Conservation (phyloP, 2,113 vertebrate genomes). For the Stegastes partitus region DNA sequence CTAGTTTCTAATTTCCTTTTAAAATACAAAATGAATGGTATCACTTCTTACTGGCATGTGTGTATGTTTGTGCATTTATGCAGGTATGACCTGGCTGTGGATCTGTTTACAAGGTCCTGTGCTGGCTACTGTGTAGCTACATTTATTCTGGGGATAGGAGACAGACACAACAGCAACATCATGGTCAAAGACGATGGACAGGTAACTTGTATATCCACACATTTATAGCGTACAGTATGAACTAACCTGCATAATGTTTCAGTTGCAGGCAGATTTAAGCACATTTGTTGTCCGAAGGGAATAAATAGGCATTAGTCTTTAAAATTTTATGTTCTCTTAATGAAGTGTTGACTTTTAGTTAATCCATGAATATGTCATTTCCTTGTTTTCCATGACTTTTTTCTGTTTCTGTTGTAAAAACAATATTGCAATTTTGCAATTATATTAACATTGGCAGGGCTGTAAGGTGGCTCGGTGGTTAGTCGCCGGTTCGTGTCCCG, state of each 20-base stretch:
- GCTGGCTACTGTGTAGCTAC: slow-evolving; percentile 98
- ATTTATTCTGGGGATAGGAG: slow-evolving; percentile 97
- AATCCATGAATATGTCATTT: not conserved
- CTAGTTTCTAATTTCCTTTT: not conserved
- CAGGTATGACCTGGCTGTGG: slow-evolving; percentile 97
- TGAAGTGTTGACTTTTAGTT: not conserved
- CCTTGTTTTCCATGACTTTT: too few species aligned
- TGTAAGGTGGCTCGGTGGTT: too few species aligned
- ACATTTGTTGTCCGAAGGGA: not conserved
- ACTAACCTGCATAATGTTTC: not conserved
- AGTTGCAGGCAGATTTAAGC: not conserved
- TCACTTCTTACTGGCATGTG: not conserved
- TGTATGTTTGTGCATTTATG: slow-evolving; percentile 2
- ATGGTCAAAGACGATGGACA: slow-evolving; percentile 99
- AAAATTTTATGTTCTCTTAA: too few species aligned
- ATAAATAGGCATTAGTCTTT: too few species aligned
- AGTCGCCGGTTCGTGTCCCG: too few species aligned
- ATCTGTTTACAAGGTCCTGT: slow-evolving; percentile 97
- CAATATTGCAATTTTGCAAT: not conserved
- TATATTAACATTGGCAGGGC: not conserved
- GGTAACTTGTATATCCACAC: slow-evolving; percentile 77
- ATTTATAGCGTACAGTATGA: not conserved
- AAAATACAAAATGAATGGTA: not conserved
- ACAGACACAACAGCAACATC: slow-evolving; percentile 99
- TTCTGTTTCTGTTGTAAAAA: not conserved